Conservation (phyloP, 2,113 vertebrate species). For the Nycticorax nycticorax region DNA sequence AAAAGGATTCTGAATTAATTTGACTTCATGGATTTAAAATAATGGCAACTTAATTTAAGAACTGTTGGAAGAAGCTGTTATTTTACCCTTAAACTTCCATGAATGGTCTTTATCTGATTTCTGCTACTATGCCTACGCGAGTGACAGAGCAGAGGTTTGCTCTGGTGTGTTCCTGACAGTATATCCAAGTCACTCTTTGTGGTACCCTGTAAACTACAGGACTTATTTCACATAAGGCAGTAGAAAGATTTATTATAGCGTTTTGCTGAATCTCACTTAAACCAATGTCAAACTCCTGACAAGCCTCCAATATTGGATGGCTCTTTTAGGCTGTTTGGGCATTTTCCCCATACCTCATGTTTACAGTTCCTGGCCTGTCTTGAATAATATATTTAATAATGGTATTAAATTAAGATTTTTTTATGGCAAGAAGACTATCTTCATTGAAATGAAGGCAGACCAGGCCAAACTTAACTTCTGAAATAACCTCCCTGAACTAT, state of each 20-base stretch:
- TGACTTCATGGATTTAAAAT: slow-evolving; percentile 43
- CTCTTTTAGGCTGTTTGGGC: neutral
- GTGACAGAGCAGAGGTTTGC: neutral
- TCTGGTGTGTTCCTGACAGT: neutral
- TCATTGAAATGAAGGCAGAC: neutral
- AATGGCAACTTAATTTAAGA: slow-evolving; percentile 28
- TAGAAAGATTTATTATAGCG: neutral
- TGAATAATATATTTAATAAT: neutral
- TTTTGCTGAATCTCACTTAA: neutral
- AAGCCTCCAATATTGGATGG: neutral
- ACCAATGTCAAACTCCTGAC: neutral
- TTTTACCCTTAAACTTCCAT: neutral
- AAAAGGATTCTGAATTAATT: slow-evolving; percentile 53
- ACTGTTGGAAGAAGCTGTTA: neutral
- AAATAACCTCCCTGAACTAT: neutral
- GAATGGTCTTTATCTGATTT: neutral
- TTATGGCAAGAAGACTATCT: neutral
- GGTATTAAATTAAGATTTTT: neutral
- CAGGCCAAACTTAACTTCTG: neutral
- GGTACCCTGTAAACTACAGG: neutral
- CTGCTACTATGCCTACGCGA: neutral
- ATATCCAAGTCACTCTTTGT: neutral
- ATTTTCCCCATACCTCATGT: neutral
- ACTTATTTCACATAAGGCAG: neutral
- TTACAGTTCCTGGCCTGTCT: neutral